Evolutionary conservation across 2,797 vertebrate species (phyloP), one percentile per base, ranked within the genome.

Genomic region (Microctenopoma lineatum): DNA sequence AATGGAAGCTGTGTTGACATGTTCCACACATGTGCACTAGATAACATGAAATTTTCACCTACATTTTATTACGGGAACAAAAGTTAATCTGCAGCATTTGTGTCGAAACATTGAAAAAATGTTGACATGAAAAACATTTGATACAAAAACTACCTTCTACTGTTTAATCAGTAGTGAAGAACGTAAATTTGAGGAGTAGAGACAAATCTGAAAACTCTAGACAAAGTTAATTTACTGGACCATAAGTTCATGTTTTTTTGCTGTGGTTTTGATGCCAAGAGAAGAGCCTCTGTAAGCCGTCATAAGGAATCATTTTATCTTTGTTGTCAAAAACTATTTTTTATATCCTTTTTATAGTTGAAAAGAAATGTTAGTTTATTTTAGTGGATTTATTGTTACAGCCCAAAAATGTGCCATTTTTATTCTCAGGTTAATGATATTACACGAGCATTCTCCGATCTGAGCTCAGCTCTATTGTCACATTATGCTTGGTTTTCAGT

Each of bases 401-500:
- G 16, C 29, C n/a, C 8, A 46, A 15, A 46, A 51, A 16, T 8
- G 3, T 44, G 1, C 5, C 2, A 3, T 34, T 48, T 50, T 27
- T 4, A n/a, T n/a, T 62, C 57, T 5, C 18, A 36, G 25, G 7
- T 15, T 29, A 27, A 15, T 45, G 2, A 62, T 55, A 18, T 14
- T 29, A 64, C 12, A 3, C 27, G 15, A 56, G 16, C 46, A 15
- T 15, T 16, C 12, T 18, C 18, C 5, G 3, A 7, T 65, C 18
- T 26, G 12, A 21, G 12, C 15, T 62, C 21, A 36, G 14, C 18
- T 32, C 39, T 2, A 4, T 25, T 29, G 54, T 62, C 51, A 60
- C 70, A 47, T 61, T 45, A 44, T 68, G 47, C 38, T 52, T 45
- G 53, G 6, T 61, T n/a, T 18, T 60, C 50, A 56, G 46, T 12